These are phyloP conservation scores for Cydia amplana DNA, from an alignment of 1,140 invertebrate species.

Conservation along the genomic window DNA sequence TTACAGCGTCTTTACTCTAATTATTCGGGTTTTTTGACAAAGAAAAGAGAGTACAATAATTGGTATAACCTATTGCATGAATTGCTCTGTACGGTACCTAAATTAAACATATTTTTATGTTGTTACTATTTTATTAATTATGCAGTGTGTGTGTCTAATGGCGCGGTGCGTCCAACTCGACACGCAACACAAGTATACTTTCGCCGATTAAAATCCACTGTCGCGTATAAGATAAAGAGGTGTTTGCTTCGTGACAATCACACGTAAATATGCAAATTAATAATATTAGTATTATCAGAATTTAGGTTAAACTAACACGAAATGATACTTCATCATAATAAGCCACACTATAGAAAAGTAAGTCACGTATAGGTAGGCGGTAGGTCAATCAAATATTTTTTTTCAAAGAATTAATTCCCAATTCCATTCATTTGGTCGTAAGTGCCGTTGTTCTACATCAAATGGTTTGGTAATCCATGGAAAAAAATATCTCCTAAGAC, in stretches of 20 bases:
- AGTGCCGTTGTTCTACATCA: no score
- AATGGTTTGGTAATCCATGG: no score
- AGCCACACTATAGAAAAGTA: not conserved
- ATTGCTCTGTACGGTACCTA: slow-evolving; percentile 5
- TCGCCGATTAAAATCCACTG: slow-evolving; percentile 67
- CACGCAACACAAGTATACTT: slow-evolving; percentile 65
- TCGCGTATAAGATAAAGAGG: slow-evolving; percentile 27
- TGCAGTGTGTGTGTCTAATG: slow-evolving; percentile 22
- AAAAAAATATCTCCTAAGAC: no score
- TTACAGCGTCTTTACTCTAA: no score
- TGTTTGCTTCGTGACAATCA: not conserved
- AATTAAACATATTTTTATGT: not conserved
- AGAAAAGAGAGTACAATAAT: no score
- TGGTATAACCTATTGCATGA: not conserved
- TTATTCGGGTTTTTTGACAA: no score
- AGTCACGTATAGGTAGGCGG: no score
- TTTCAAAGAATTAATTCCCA: no score
- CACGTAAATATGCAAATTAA: not conserved
- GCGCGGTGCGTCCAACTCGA: slow-evolving; percentile 48
- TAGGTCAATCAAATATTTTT: no score
- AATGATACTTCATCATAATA: not conserved
- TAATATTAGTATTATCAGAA: not conserved
- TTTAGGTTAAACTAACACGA: not conserved
- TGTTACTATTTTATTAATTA: not conserved
- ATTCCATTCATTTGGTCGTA: no score